A percentile compares a stretch with the other conserved stretches of the same genome.
Conservation (phyloP, 2,113 vertebrate species). For the Quiscalus mexicanus region DNA sequence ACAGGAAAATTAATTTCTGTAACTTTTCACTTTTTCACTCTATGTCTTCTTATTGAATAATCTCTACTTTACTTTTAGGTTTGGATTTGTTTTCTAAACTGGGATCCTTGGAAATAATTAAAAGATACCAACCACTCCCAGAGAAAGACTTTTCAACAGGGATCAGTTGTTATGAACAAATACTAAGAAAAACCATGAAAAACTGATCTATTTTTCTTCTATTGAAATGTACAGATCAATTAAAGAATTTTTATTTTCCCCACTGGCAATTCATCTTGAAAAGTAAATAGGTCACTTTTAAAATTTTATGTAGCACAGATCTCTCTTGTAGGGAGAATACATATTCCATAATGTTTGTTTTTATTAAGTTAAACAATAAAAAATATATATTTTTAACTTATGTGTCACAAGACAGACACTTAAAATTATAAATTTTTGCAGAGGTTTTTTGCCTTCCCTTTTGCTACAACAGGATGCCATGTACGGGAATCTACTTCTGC, state of each 20-base stretch:
- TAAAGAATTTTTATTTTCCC: neutral
- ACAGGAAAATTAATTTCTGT: neutral
- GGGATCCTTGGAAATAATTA: neutral
- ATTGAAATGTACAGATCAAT: neutral
- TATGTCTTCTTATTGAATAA: neutral
- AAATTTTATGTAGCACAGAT: neutral
- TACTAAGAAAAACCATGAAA: neutral
- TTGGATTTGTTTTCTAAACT: neutral
- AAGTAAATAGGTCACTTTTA: neutral
- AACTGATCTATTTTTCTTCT: neutral
- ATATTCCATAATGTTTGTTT: neutral
- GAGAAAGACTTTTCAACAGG: neutral
- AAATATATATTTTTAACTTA: neutral
- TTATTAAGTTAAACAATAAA: neutral
- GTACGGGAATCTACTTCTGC: neutral
- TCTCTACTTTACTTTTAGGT: neutral
- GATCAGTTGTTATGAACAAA: neutral
- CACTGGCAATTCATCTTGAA: neutral
- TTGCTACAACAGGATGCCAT: neutral
- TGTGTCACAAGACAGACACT: neutral
- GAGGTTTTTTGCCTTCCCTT: neutral
- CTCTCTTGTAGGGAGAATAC: neutral
- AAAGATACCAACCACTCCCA: neutral
- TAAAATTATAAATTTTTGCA: neutral
- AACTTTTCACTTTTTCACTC: neutral